phyloP scores from a whole-genome alignment of 2,797 vertebrate species.

The Pempheris klunzingeri region DNA sequence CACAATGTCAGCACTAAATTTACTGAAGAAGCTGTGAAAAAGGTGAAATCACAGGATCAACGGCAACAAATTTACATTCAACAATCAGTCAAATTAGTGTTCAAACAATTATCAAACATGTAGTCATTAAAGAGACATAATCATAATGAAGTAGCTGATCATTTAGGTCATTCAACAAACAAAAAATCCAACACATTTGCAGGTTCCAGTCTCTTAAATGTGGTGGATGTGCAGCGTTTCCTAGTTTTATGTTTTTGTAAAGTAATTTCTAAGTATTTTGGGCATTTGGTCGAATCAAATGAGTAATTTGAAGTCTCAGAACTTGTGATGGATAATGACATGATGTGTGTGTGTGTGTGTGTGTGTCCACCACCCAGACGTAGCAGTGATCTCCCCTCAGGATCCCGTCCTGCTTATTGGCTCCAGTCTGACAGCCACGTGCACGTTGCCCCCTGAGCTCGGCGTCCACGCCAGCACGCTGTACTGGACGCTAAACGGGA shows the following conservation, averaged over 20 bases:
- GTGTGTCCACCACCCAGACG: conserved; percentile 78
- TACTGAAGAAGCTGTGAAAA: neutral
- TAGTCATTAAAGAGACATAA: too few species aligned
- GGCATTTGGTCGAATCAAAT: neutral
- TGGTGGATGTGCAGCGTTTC: neutral
- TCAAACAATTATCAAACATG: neutral
- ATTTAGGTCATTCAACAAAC: neutral
- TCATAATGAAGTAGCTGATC: neutral
- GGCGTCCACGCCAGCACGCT: conserved; percentile 84
- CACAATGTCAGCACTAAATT: neutral
- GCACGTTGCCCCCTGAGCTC: conserved; percentile 84
- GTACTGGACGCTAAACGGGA: conserved; percentile 95
- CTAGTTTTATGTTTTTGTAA: neutral
- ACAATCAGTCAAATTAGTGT: neutral
- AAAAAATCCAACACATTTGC: neutral
- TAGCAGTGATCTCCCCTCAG: conserved; percentile 91
- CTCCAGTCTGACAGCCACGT: conserved; percentile 91
- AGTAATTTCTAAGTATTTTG: neutral
- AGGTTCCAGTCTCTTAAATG: neutral
- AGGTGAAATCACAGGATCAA: neutral
- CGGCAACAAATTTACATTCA: neutral
- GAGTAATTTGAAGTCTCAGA: neutral
- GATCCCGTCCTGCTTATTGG: conserved; percentile 91
- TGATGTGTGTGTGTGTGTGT: conserved; percentile 15
- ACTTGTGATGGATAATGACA: neutral